Evolutionary conservation across 2,888 invertebrate species (phyloP).

Genomic region (Steromphala cineraria): DNA sequence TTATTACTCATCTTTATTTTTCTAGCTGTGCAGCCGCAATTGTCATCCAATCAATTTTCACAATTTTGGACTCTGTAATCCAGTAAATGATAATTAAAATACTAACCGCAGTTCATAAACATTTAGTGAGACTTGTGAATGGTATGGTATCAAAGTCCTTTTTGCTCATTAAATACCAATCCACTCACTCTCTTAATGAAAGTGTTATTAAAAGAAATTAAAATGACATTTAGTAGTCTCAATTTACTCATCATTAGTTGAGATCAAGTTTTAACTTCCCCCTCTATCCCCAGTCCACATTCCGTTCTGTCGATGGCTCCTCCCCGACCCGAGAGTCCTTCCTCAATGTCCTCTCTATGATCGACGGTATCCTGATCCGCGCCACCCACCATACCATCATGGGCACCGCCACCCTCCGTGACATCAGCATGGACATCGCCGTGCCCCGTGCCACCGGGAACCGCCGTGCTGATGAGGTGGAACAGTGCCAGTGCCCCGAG

Average conservation of each 20-base stretch:
- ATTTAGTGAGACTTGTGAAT: too few species aligned
- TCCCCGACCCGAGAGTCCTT: conserved; percentile 66
- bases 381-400: conserved; percentile 84
- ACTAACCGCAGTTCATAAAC: too few species aligned
- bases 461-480: conserved; percentile 63
- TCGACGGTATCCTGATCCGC: conserved; percentile 78
- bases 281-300: conserved; percentile 51
- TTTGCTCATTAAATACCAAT: too few species aligned
- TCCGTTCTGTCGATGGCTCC: conserved; percentile 61
- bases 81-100: too few species aligned
- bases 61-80: too few species aligned
- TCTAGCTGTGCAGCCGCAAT: too few species aligned
- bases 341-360: conserved; percentile 69
- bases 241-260: background rate
- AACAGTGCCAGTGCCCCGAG: conserved; percentile 66
- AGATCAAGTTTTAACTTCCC: background rate
- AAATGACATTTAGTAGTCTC: too few species aligned
- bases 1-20: too few species aligned
- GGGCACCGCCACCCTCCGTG: conserved; percentile 78
- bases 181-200: too few species aligned
- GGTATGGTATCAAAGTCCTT: too few species aligned
- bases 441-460: conserved; percentile 49
- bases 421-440: conserved; percentile 66
- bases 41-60: too few species aligned
- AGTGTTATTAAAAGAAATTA: too few species aligned